These are phyloP conservation scores for Drosophila macrospina DNA, from an alignment of 2,888 invertebrate species.

Conservation along the genomic window DNA sequence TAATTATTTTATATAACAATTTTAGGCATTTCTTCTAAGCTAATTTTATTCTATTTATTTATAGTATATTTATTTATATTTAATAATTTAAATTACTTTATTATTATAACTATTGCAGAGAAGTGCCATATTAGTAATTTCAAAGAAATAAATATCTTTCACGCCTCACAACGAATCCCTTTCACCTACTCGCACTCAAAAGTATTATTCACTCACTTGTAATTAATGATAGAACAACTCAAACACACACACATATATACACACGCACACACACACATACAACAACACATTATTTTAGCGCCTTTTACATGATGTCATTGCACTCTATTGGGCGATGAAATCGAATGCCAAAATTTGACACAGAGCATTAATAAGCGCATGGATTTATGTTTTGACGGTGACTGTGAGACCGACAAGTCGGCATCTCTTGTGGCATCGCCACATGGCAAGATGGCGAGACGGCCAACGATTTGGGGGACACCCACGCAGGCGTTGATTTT, in stretches of 20 bases:
- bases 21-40: too few relatives aligned
- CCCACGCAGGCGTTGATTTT: constrained; percentile 80
- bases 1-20: too few relatives aligned
- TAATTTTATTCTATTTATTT: background rate
- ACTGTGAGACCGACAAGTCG: constrained; percentile 18
- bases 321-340: constrained; percentile 43
- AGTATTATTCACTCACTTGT: constrained; percentile 8
- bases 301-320: constrained; percentile 67
- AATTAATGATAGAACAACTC: constrained; percentile 25
- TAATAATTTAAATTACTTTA: background rate
- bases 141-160: background rate
- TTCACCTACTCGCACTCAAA: constrained; percentile 9
- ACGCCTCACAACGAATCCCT: background rate
- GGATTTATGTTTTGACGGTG: constrained; percentile 60
- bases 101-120: too few relatives aligned
- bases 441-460: constrained; percentile 6
- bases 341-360: constrained; percentile 64
- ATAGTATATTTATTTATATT: background rate
- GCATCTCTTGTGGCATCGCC: constrained; percentile 26
- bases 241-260: background rate
- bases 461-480: constrained; percentile 50
- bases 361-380: constrained; percentile 67
- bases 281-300: constrained; percentile 26
- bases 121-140: too few relatives aligned
- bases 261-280: too few relatives aligned